Base-by-base conservation (phyloP, 2,888 invertebrate genomes). In the Harmothoe impar region DNA sequence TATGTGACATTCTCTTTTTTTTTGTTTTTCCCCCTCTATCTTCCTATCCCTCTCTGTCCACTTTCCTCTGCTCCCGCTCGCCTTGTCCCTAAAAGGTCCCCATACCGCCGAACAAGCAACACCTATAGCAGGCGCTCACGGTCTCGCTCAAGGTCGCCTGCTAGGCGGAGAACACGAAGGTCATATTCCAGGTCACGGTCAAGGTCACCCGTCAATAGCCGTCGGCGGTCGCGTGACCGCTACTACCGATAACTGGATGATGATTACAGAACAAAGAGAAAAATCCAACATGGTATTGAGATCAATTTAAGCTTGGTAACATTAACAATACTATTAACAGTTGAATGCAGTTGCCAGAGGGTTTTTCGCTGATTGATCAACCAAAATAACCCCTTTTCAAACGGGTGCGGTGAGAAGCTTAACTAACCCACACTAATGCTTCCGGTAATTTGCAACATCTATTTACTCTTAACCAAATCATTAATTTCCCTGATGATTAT, bases 91-190 rank as follows among this genome's bases (percentile, higher is more conserved):
- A 52, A 20, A 54, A 52, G 86, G 54, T 86, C 86, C 29, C 86
- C 86, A 10, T 54, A 52, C 33, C 52, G 86, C 86, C 52, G 33
- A 15, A 7, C 52, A 15, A 43, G 62, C 25, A 12, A 29, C 25
- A 20, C 43, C 51, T 89, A 56, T 51, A 29, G 17, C 62, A 62
- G 62, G 72, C 23, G 29, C 25, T 89, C 89, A 20, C 10, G 56
- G 51, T 77, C 89, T 23, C 62, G 89, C 43, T 89, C 89, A 43
- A 89, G 89, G 68, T 89, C 89, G n/a, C 89, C 89, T 20, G 31
- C 5, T 54, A 52, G 86, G 56, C 29, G 86, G 31, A 29, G 86
- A 23, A 52, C 86, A 54, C 52, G 43, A 31, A n/a, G 89, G 43
- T 89, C 78, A 43, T 68, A 72, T 35, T 72, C 89, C 35, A 77